A percentile compares a stretch with the other conserved stretches of the same genome.
phyloP scores from a whole-genome alignment of 1,140 invertebrate species.

The Marisa cornuarietis region DNA sequence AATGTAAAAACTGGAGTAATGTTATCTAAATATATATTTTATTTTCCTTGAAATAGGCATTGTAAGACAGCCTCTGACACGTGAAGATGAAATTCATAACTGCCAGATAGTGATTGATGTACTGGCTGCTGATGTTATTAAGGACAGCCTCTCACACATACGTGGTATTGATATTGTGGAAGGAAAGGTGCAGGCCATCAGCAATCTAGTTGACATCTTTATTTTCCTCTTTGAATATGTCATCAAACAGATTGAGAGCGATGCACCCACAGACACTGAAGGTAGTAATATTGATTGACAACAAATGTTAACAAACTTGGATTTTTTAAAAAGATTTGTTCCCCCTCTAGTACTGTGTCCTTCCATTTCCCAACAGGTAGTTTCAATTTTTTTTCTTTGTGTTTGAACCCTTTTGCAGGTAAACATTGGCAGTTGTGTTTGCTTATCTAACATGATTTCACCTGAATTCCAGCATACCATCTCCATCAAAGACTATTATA shows the following conservation, averaged over 20 bases:
- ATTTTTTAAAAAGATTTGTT: too few relatives aligned
- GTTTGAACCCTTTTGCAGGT: too few relatives aligned
- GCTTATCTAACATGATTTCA: too few relatives aligned
- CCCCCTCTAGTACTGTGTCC: too few relatives aligned
- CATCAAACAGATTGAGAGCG: slow-evolving; percentile 61
- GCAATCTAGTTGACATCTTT: slow-evolving; percentile 64
- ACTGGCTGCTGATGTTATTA: slow-evolving; percentile 58
- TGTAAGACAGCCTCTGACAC: slow-evolving; percentile 45
- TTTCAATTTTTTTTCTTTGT: too few relatives aligned
- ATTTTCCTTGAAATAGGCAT: slow-evolving; percentile 47
- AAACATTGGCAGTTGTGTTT: too few relatives aligned
- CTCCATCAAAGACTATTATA: too few relatives aligned
- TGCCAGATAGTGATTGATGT: slow-evolving; percentile 62
- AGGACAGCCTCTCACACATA: slow-evolving; percentile 65
- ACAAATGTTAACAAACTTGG: too few relatives aligned
- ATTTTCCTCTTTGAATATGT: slow-evolving; percentile 60
- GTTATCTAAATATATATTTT: background rate
- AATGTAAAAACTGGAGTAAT: background rate
- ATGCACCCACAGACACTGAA: slow-evolving; percentile 47
- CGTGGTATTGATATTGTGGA: slow-evolving; percentile 56
- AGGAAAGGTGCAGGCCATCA: slow-evolving; percentile 50
- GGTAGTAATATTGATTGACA: slow-evolving; percentile 22
- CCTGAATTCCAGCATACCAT: too few relatives aligned
- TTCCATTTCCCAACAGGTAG: too few relatives aligned
- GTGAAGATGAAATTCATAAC: slow-evolving; percentile 65